Conservation (phyloP, 2,888 invertebrate species). For the Lithophane semibrunnea region DNA sequence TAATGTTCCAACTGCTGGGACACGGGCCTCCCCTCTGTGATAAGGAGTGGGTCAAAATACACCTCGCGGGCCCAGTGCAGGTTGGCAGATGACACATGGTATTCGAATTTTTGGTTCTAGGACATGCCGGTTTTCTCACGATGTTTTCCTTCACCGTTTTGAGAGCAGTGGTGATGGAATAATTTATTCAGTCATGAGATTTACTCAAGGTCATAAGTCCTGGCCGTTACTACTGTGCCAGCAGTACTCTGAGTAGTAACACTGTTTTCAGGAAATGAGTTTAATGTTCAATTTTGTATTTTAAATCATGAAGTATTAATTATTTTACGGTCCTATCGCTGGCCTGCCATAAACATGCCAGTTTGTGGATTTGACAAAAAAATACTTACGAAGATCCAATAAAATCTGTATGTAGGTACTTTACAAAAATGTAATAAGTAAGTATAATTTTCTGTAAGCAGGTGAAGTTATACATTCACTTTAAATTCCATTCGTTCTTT, state of each 20-base stretch:
- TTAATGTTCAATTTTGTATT: not conserved
- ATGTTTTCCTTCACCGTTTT: too few species aligned
- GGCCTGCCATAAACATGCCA: not conserved
- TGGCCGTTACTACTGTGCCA: too few species aligned
- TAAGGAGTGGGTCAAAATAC: too few species aligned
- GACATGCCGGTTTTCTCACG: too few species aligned
- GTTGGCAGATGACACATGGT: too few species aligned
- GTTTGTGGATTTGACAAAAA: not conserved
- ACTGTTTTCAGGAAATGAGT: not conserved
- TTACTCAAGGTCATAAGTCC: too few species aligned
- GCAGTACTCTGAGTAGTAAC: not conserved
- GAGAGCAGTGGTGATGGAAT: too few species aligned
- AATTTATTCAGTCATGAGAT: too few species aligned
- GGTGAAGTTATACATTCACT: not conserved
- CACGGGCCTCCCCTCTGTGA: too few species aligned
- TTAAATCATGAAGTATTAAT: not conserved
- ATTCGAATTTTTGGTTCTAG: too few species aligned
- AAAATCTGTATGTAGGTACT: not conserved
- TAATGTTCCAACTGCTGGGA: too few species aligned
- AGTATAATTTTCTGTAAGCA: not conserved
- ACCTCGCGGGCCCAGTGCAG: too few species aligned
- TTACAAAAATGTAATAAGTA: not conserved
- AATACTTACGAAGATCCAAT: not conserved
- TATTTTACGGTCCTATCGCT: not conserved
- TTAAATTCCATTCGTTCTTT: not conserved